Evolutionary conservation across 2,113 vertebrate genomes (phyloP).

Genomic region (Sciurus niger): DNA sequence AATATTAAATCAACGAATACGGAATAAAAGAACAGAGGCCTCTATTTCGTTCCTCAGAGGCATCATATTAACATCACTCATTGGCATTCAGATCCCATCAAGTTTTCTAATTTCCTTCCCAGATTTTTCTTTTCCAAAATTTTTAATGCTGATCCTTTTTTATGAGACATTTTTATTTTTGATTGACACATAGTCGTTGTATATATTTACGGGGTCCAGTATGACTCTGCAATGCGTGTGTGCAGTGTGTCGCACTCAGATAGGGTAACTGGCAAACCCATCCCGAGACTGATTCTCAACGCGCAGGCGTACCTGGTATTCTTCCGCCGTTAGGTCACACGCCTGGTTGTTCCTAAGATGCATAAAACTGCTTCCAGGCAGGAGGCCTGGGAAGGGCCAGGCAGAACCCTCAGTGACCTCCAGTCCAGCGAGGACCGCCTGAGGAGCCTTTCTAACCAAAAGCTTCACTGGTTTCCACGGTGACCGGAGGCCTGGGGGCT

Average conservation of each 20-base stretch:
- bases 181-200: not conserved
- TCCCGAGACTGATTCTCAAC: too few relatives aligned
- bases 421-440: not conserved
- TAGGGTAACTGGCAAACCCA: not conserved
- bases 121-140: not conserved
- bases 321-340: too few relatives aligned
- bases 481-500: accelerated
- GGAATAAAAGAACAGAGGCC: not conserved
- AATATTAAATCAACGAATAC: not conserved
- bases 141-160: constrained; percentile 15
- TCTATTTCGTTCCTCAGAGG: not conserved
- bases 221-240: not conserved
- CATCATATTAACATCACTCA: not conserved
- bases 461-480: not conserved
- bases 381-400: not conserved
- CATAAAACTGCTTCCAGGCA: not conserved
- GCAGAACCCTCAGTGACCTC: not conserved
- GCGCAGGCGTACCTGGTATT: too few relatives aligned
- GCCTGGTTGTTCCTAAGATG: not conserved
- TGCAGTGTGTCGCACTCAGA: not conserved
- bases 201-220: not conserved
- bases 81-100: not conserved
- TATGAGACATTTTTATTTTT: not conserved
- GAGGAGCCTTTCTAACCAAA: not conserved
- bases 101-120: not conserved